Base-by-base conservation (phyloP, 2,113 vertebrate genomes). In the Hassar affinis region DNA sequence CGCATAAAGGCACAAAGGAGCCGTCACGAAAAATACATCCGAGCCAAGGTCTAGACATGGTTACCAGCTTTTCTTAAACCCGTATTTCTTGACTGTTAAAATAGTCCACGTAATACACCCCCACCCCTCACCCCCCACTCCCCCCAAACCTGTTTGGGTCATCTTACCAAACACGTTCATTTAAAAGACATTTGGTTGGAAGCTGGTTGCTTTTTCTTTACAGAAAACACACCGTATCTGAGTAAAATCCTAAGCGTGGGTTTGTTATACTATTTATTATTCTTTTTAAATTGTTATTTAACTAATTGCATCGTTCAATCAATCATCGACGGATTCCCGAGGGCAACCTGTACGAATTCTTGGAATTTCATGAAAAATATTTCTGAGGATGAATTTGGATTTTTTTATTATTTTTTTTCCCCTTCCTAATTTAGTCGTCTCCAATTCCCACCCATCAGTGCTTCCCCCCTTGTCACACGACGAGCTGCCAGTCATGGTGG, bases 181-280 rank as follows among this genome's bases (percentile, higher is more conserved):
- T 35, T 56, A 45, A 38, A 59, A 11, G 20, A 17, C 20, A 14
- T 18, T 49, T 49, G 49, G 68, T 82, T 74, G 72, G 45, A 72
- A 52, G 45, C 81, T 59, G 75, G 38, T 72, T 80, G 42, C 35
- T 38, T 81, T 84, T 42, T 57, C 38, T 49, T 79, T 45, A 17
- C 57, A 20, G 59, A 59, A n/a, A n/a, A 45, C 45, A 52, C 61
- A 78, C 79, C 79, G 30, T 82, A 68, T 72, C 75, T 45, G 25
- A 64, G 42, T 66, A 49, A 82, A 45, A 87, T 66, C 72, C 59
- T 66, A 66, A 79, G 75, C 56, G 80, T 82, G 69, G 38, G 85
- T 87, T 83, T 87, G 80, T 87, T 83, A 77, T 68, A 71, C 77
- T 84, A 85, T 87, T 83, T 87, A 87, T 83, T 87, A 87, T 87